These are phyloP conservation scores for Ormyrus pomaceus DNA, from an alignment of 2,888 invertebrate genomes.

Conservation along the genomic window DNA sequence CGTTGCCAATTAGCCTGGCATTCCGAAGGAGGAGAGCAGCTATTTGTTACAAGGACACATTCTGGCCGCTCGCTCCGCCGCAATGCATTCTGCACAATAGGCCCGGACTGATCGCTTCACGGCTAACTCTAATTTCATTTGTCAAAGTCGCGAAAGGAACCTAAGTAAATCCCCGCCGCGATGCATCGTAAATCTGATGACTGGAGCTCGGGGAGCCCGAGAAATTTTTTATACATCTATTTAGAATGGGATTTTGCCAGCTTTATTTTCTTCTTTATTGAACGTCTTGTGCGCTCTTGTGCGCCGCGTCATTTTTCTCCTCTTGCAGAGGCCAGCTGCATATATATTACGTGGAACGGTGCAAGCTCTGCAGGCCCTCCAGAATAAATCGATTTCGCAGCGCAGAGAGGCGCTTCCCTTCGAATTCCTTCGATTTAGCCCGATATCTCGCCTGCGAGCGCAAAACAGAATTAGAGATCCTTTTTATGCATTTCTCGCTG, in stretches of 20 bases:
- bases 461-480: background rate
- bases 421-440: background rate
- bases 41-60: slow-evolving; percentile 32
- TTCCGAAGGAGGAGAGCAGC: slow-evolving; percentile 55
- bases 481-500: background rate
- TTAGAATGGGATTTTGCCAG: slow-evolving; percentile 28
- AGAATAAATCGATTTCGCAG: slow-evolving; percentile 54
- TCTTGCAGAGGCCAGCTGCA: slow-evolving; percentile 7
- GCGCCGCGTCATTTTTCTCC: slow-evolving; percentile 27
- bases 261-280: slow-evolving; percentile 37
- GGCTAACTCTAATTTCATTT: slow-evolving; percentile 4
- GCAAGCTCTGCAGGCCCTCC: slow-evolving; percentile 39
- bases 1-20: slow-evolving; percentile 67
- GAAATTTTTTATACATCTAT: slow-evolving; percentile 45
- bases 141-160: slow-evolving; percentile 36
- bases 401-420: slow-evolving; percentile 17
- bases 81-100: background rate
- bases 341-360: slow-evolving; percentile 30
- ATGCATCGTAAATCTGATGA: slow-evolving; percentile 49
- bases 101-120: too few relatives aligned
- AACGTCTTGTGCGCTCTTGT: slow-evolving; percentile 17
- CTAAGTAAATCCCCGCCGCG: slow-evolving; percentile 8
- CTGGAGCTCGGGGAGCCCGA: background rate
- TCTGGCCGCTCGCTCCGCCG: slow-evolving; percentile 13
- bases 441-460: background rate